Evolutionary conservation across 2,113 vertebrate species (phyloP).

Genomic region (Trachemys scripta): DNA sequence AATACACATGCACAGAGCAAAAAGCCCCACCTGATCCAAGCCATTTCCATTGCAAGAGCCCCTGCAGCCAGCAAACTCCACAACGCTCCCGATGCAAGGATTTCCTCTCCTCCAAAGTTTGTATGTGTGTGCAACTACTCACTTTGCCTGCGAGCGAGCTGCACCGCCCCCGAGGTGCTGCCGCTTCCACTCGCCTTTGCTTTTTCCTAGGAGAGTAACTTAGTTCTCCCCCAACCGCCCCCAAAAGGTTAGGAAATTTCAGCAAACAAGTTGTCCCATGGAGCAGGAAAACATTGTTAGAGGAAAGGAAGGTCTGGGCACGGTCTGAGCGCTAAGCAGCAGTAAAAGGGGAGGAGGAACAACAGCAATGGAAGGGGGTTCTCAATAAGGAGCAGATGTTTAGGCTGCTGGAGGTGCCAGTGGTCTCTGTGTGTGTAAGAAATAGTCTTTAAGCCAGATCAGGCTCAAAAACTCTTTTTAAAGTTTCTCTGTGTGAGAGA

Average conservation of each 20-base stretch:
- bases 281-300: constrained; percentile 59
- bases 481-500: constrained; percentile 72
- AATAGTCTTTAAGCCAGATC: constrained; percentile 34
- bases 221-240: constrained; percentile 18
- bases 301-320: constrained; percentile 55
- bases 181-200: not conserved
- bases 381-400: constrained; percentile 70
- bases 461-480: constrained; percentile 74
- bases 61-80: not conserved
- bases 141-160: not conserved
- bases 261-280: constrained; percentile 38
- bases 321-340: constrained; percentile 48
- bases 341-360: constrained; percentile 44
- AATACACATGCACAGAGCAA: constrained; percentile 78
- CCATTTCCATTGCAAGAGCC: constrained; percentile 80
- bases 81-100: not conserved
- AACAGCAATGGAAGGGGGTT: constrained; percentile 64
- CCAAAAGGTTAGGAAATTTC: constrained; percentile 41
- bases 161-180: not conserved
- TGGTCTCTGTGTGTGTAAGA: not conserved
- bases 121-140: not conserved
- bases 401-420: constrained; percentile 47
- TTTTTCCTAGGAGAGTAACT: not conserved
- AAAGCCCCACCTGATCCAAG: constrained; percentile 84
- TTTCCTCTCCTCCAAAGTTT: not conserved